Percentiles rank a stretch among this genome's conserved stretches.
These are phyloP conservation scores for Corythoichthys haematopterus DNA, from an alignment of 2,113 vertebrate species.

Conservation along the genomic window DNA sequence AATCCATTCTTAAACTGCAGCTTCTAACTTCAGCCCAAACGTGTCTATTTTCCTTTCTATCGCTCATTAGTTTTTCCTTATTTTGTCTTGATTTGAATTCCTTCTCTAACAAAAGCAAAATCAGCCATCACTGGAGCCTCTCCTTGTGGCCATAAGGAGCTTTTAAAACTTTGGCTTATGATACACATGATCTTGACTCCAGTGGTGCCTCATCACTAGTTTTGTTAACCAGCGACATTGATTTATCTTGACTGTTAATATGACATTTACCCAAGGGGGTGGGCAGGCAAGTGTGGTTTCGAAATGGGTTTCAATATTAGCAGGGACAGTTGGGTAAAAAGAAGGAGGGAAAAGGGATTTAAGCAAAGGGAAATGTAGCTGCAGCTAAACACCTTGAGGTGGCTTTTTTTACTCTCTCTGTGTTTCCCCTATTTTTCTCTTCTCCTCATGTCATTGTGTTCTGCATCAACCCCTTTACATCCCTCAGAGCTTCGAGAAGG, in stretches of 20 bases:
- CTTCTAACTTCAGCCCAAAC: constrained; percentile 75
- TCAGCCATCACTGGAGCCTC: constrained; percentile 61
- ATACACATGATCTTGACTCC: constrained; percentile 64
- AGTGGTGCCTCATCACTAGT: constrained; percentile 56
- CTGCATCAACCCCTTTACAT: constrained; percentile 99
- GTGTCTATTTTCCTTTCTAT: constrained; percentile 66
- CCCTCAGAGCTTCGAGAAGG: constrained; percentile 99
- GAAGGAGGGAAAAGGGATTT: constrained; percentile 38
- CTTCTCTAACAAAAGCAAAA: constrained; percentile 62
- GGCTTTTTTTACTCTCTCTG: constrained; percentile 99
- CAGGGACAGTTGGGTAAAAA: constrained; percentile 48
- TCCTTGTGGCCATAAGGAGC: constrained; percentile 64
- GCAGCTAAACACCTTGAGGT: constrained; percentile 97
- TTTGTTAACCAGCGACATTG: constrained; percentile 43
- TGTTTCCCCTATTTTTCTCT: constrained; percentile 99
- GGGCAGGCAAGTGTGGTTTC: constrained; percentile 63
- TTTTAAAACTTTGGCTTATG: constrained; percentile 64
- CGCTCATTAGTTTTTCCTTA: constrained; percentile 66
- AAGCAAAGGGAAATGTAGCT: constrained; percentile 80
- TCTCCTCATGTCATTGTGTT: constrained; percentile 99
- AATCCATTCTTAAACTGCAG: constrained; percentile 59
- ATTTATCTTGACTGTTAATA: constrained; percentile 63
- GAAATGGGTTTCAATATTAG: constrained; percentile 65
- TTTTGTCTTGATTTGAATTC: constrained; percentile 65
- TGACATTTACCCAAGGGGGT: constrained; percentile 56